Conservation (phyloP, 2,888 invertebrate species). For the Odontothrips loti region DNA sequence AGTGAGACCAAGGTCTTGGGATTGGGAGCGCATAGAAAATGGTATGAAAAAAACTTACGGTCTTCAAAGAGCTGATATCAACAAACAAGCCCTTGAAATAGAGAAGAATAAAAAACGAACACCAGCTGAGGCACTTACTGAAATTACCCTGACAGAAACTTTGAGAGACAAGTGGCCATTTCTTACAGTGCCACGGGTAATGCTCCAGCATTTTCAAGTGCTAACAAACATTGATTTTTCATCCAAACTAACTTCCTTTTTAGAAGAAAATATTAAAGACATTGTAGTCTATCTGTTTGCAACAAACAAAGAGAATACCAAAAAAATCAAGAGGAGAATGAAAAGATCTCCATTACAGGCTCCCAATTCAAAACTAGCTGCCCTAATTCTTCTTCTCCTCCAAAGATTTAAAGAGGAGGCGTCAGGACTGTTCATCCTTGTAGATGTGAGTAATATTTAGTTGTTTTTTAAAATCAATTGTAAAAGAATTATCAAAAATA, state of each 20-base stretch:
- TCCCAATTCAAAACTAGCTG: neutral
- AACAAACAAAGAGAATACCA: no score
- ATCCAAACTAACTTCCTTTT: neutral
- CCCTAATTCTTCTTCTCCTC: no score
- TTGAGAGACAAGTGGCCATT: neutral
- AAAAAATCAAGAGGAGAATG: no score
- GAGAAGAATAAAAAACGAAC: neutral
- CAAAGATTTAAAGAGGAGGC: neutral
- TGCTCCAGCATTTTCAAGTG: neutral
- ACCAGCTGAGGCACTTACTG: neutral
- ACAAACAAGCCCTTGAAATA: neutral
- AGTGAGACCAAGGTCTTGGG: neutral
- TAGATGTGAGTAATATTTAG: neutral
- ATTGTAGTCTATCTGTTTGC: no score
- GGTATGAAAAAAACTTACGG: neutral
- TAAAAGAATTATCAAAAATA: neutral
- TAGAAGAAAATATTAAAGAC: neutral
- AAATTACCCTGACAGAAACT: neutral
- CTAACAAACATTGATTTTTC: neutral
- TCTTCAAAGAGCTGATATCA: neutral
- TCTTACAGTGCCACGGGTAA: neutral
- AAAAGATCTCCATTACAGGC: no score
- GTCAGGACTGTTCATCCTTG: neutral
- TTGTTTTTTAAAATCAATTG: neutral
- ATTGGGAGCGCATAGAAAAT: neutral